phyloP scores from a whole-genome alignment of 2,113 vertebrate species.

The Periophthalmodon schlosseri region DNA sequence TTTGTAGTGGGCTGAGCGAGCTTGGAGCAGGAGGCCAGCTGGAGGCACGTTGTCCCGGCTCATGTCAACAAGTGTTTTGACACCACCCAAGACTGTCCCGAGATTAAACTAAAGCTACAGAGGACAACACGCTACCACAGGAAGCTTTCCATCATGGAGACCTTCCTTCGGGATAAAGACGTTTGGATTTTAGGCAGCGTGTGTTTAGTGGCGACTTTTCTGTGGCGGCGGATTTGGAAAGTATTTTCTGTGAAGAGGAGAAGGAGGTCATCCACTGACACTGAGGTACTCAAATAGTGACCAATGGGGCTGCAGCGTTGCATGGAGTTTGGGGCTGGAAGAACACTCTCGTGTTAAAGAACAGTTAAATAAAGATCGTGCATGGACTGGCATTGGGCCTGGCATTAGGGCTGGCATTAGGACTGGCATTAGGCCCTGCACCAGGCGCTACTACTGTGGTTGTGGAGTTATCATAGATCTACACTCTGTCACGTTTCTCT shows the following conservation, averaged over 20 bases:
- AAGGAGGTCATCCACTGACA: constrained; percentile 63
- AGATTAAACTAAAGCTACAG: constrained; percentile 33
- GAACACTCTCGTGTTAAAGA: constrained; percentile 1
- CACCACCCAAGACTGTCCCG: constrained; percentile 28
- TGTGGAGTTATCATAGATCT: neutral
- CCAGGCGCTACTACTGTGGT: neutral
- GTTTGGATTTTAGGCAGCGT: constrained; percentile 86
- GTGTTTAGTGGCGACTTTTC: constrained; percentile 83
- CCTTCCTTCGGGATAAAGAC: constrained; percentile 80
- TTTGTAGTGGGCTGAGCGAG: constrained; percentile 37
- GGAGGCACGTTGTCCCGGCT: constrained; percentile 14
- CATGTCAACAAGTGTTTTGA: constrained; percentile 39
- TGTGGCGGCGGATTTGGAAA: constrained; percentile 85
- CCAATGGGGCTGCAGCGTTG: neutral
- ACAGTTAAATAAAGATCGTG: neutral
- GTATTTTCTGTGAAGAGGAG: constrained; percentile 76
- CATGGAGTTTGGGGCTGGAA: neutral
- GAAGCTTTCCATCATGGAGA: constrained; percentile 77
- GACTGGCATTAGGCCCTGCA: neutral
- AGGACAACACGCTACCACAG: constrained; percentile 21
- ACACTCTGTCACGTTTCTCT: neutral
- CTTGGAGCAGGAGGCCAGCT: constrained; percentile 25
- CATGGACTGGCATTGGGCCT: neutral
- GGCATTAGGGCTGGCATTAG: too few relatives aligned
- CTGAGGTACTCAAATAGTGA: constrained; percentile 74